Conservation (phyloP, 2,888 invertebrate genomes). For the Capitulum mitella region DNA sequence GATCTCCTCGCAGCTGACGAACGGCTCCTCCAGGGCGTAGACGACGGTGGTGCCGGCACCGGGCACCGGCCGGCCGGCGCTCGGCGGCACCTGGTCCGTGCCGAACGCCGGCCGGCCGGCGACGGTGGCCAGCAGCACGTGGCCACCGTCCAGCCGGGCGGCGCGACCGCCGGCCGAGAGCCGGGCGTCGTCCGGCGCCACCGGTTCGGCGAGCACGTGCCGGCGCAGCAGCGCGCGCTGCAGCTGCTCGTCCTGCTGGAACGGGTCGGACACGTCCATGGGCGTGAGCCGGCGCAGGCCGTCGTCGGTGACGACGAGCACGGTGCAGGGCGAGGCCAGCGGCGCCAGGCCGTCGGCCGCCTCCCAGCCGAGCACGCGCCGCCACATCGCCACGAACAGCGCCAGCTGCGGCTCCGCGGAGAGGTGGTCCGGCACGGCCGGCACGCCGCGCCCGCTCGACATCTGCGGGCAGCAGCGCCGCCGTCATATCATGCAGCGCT, state of each 20-base stretch:
- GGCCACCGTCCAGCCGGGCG: neutral
- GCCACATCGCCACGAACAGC: constrained; percentile 2
- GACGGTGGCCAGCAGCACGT: neutral
- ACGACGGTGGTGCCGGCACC: neutral
- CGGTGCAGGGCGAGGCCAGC: neutral
- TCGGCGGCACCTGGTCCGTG: neutral
- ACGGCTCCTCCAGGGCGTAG: neutral
- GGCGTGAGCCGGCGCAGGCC: neutral
- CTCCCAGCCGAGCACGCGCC: neutral
- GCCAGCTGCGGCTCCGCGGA: neutral
- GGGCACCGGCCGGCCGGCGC: neutral
- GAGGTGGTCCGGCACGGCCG: neutral
- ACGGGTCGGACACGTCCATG: neutral
- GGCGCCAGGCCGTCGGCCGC: neutral
- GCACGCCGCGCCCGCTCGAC: neutral
- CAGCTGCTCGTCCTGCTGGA: neutral
- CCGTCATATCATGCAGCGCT: too few species aligned
- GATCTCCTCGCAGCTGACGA: neutral
- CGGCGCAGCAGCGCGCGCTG: neutral
- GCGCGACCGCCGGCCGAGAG: neutral
- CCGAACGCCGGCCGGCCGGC: neutral
- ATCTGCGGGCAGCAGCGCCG: neutral
- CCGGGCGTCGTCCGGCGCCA: neutral
- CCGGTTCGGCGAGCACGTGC: neutral
- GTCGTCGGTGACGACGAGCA: neutral